phyloP scores from a whole-genome alignment of 2,113 vertebrate genomes.

The Triplophysa rosa region DNA sequence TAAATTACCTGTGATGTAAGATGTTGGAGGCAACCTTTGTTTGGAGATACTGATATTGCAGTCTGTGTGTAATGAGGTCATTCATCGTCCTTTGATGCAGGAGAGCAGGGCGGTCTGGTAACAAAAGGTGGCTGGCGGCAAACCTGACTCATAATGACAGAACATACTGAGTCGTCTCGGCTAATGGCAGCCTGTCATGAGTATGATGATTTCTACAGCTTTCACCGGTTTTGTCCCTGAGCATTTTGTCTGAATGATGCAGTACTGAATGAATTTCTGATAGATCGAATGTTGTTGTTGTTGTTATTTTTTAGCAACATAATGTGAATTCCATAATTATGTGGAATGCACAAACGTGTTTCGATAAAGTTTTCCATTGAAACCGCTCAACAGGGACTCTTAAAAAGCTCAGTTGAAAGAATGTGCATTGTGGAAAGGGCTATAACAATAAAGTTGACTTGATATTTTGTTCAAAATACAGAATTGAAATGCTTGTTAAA shows the following conservation, averaged over 20 bases:
- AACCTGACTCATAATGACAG: conserved; percentile 55
- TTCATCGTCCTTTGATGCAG: conserved; percentile 56
- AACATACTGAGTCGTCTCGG: conserved; percentile 47
- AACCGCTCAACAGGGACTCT: too few relatives aligned
- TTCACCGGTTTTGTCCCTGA: conserved; percentile 50
- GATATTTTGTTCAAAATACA: background rate
- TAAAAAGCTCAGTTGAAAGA: too few relatives aligned
- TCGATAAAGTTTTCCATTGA: too few relatives aligned
- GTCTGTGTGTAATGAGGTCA: conserved; percentile 55
- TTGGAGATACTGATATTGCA: conserved; percentile 55
- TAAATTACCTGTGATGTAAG: conserved; percentile 51
- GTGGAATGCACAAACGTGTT: too few relatives aligned
- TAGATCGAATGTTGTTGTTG: conserved; percentile 35
- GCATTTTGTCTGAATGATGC: conserved; percentile 48
- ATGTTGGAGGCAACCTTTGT: conserved; percentile 52
- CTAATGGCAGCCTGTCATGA: conserved; percentile 56
- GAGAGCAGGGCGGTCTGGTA: conserved; percentile 42
- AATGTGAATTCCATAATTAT: conserved; percentile 23
- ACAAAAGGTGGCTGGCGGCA: conserved; percentile 56
- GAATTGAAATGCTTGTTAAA: conserved; percentile 23
- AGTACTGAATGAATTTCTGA: conserved; percentile 48
- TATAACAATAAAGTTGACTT: too few relatives aligned
- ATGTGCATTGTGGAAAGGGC: too few relatives aligned
- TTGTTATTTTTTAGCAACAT: background rate
- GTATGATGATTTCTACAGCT: conserved; percentile 50